Base-by-base conservation (phyloP, 1,140 invertebrate species). In the Microplitis demolitor region DNA sequence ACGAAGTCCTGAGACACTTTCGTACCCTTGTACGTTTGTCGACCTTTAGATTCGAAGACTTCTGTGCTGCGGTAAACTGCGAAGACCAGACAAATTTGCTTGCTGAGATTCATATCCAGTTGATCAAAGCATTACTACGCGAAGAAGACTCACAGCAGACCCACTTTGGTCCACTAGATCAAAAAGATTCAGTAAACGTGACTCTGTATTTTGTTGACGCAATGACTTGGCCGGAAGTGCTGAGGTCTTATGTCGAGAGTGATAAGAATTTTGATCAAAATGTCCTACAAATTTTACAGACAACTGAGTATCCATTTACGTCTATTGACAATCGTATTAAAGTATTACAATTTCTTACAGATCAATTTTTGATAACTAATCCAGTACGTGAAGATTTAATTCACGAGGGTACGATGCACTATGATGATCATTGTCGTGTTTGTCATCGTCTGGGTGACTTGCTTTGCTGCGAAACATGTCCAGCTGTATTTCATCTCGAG, bases 71-170 rank as follows among this genome's bases (percentile, higher is more conserved):
- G 39, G 80, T 99, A n/a, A 89, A 93, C 67, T 94, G 92, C 80
- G 95, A 98, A 79, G 97, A 99, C 85, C 95, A 98, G 84, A 96
- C 93, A 77, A 93, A 92, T 82, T 85, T 99, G 39, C 85, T 99
- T 6, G 92, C 94, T 13, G 97, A 99, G 88, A 92, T 98, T 77
- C 97, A 99, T 84, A 94, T 98, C 71, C 93, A 93, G 89, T 87
- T 99, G 51, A 87, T 99, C 2, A 97, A 96, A 88, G 93, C 96
- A 8, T 89, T 99, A 69, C 86, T 99, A 35, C 87, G 97, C 64
- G 97, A 99, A 88, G 97, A 98, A 87, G 97, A 99, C 85, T 92
- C 92, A 1, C 96, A 97, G 85, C 95, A 96, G 80, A 98, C 97
- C 14, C 94, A 96, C 82, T 98, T 98, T 89, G 97, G 97, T 62